These are phyloP conservation scores for Xenops minutus DNA, from an alignment of 2,797 vertebrate genomes.

Conservation along the genomic window DNA sequence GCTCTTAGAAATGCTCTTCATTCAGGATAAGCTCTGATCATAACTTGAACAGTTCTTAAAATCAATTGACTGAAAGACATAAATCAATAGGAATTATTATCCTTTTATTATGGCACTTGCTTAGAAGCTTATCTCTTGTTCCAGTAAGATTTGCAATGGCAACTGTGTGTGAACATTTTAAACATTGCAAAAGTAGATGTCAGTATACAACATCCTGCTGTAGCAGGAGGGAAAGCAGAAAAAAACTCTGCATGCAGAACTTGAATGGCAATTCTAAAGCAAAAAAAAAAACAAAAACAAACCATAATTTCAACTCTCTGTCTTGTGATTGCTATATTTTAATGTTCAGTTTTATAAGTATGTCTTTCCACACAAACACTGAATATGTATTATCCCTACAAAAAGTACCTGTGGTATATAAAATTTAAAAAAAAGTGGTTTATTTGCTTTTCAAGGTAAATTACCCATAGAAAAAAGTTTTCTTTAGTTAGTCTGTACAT, in stretches of 20 bases:
- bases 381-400: not conserved
- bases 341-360: not conserved
- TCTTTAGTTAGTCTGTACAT: not conserved
- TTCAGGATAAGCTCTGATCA: not conserved
- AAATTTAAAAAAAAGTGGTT: not conserved
- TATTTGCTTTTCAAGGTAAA: not conserved
- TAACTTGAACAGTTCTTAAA: not conserved
- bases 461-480: not conserved
- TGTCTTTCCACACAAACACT: not conserved
- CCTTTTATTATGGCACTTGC: not conserved
- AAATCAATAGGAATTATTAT: not conserved
- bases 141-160: not conserved
- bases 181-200: not conserved
- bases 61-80: not conserved
- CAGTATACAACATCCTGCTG: not conserved
- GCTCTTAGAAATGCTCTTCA: not conserved
- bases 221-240: not conserved
- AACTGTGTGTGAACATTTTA: not conserved
- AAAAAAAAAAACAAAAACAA: not conserved
- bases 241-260: not conserved
- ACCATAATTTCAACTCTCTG: not conserved
- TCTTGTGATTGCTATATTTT: not conserved
- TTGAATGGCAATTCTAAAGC: not conserved
- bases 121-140: not conserved
- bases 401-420: not conserved